A percentile compares a stretch with the other conserved stretches of the same genome.
phyloP scores from a whole-genome alignment of 92 coral and sea anemone genomes.

The Phenganax marumi region DNA sequence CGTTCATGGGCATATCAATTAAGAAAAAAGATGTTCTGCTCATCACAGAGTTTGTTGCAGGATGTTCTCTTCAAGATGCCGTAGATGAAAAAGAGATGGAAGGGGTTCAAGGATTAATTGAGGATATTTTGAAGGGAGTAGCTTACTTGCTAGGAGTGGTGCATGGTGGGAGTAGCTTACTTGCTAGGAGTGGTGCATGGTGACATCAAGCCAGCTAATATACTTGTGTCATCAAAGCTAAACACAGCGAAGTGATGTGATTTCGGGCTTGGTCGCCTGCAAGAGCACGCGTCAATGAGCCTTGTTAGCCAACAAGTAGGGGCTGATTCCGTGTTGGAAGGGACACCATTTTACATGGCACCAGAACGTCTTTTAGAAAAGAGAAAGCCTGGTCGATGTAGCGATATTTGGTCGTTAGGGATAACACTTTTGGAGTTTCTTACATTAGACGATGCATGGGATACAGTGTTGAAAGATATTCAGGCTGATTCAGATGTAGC shows the following conservation, averaged over 20 bases:
- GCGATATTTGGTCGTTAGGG: conserved; percentile 57
- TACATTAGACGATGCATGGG: conserved; percentile 52
- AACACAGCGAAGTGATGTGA: conserved; percentile 55
- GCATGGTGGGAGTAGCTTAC: conserved; percentile 49
- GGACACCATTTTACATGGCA: conserved; percentile 43
- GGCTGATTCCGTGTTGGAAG: conserved; percentile 3
- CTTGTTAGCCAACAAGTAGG: conserved; percentile 21
- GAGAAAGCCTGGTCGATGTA: conserved; percentile 24
- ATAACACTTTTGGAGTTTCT: conserved; percentile 51
- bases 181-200: conserved; percentile 47
- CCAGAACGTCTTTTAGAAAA: conserved; percentile 46
- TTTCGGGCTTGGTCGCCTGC: conserved; percentile 56
- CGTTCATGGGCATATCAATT: conserved; percentile 38
- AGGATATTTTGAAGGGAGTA: conserved; percentile 44
- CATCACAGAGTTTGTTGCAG: conserved; percentile 45
- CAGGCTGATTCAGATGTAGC: conserved; percentile 3
- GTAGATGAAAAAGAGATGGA: conserved; percentile 52
- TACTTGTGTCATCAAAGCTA: conserved; percentile 43
- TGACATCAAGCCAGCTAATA: conserved; percentile 58
- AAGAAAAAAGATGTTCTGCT: conserved; percentile 47
- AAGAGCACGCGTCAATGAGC: conserved; percentile 43
- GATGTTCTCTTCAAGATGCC: conserved; percentile 53
- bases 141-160: conserved; percentile 35
- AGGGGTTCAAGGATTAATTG: conserved; percentile 20
- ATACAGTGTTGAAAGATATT: conserved; percentile 2